Conservation (phyloP, 2,113 vertebrate genomes). For the Pachyramphus minor region DNA sequence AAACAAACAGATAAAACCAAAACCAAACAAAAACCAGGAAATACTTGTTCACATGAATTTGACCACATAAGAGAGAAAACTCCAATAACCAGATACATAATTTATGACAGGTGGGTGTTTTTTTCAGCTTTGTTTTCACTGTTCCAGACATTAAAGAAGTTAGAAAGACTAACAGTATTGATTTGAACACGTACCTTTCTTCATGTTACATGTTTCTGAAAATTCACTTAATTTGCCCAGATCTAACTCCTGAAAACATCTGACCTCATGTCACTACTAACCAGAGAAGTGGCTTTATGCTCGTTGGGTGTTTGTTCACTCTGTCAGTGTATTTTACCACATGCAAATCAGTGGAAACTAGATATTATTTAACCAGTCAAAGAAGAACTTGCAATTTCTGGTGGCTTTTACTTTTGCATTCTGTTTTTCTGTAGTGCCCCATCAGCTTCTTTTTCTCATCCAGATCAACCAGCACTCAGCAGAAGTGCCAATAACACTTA, state of each 20-base stretch:
- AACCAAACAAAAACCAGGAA: rapidly evolving
- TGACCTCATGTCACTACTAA: background rate
- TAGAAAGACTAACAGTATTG: background rate
- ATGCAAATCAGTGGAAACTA: background rate
- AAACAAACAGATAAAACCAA: too few species aligned
- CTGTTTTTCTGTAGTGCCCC: too few species aligned
- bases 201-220: background rate
- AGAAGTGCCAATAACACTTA: background rate
- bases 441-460: rapidly evolving
- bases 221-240: background rate
- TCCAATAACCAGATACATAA: background rate
- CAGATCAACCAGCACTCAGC: rapidly evolving
- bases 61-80: background rate
- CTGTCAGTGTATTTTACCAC: background rate
- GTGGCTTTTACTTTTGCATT: rapidly evolving
- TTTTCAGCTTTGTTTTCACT: background rate
- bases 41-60: background rate
- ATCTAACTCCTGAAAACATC: background rate
- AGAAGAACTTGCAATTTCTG: background rate
- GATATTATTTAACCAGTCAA: too few species aligned
- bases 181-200: background rate
- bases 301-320: background rate
- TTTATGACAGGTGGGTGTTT: background rate
- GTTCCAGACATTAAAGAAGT: background rate
- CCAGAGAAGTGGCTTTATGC: rapidly evolving